A percentile compares a stretch with the other conserved stretches of the same genome.
These are phyloP conservation scores for Platichthys flesus DNA, from an alignment of 2,113 vertebrate species.

Conservation along the genomic window DNA sequence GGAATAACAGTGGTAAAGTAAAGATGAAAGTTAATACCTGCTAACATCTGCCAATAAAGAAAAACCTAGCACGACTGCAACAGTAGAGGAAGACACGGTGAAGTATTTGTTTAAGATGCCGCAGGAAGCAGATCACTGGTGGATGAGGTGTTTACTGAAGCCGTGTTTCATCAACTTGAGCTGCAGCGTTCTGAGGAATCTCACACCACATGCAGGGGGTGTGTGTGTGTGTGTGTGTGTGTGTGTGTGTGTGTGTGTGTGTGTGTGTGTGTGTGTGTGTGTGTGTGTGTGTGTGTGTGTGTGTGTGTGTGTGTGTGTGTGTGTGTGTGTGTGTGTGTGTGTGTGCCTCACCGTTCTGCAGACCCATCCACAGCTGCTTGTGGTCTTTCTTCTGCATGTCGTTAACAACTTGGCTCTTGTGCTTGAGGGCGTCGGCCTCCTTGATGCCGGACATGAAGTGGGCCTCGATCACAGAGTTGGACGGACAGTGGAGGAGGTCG, in stretches of 20 bases:
- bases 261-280: slow-evolving; percentile 2
- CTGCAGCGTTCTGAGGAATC: slow-evolving; percentile 20
- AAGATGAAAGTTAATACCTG: not conserved
- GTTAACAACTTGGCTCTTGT: slow-evolving; percentile 98
- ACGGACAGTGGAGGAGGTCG: slow-evolving; percentile 93
- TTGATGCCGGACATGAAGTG: slow-evolving; percentile 99
- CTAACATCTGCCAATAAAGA: not conserved
- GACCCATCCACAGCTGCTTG: slow-evolving; percentile 99
- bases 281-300: slow-evolving; percentile 2
- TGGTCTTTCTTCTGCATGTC: slow-evolving; percentile 99
- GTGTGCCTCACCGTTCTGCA: slow-evolving; percentile 91
- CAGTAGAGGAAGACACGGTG: slow-evolving; percentile 3
- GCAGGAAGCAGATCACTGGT: not conserved
- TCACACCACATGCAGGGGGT: not conserved
- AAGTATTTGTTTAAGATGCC: no score
- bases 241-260: slow-evolving; percentile 1
- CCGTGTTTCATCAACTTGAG: slow-evolving; percentile 20
- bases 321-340: not conserved
- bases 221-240: not conserved
- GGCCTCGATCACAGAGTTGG: slow-evolving; percentile 94
- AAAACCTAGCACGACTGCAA: not conserved
- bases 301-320: not conserved
- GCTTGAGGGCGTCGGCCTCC: slow-evolving; percentile 98
- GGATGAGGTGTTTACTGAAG: slow-evolving; percentile 18
- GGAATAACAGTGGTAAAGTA: not conserved